Percentiles rank a stretch among this genome's conserved stretches.
phyloP scores from a whole-genome alignment of 2,797 vertebrate genomes.

The Borostomias antarcticus region DNA sequence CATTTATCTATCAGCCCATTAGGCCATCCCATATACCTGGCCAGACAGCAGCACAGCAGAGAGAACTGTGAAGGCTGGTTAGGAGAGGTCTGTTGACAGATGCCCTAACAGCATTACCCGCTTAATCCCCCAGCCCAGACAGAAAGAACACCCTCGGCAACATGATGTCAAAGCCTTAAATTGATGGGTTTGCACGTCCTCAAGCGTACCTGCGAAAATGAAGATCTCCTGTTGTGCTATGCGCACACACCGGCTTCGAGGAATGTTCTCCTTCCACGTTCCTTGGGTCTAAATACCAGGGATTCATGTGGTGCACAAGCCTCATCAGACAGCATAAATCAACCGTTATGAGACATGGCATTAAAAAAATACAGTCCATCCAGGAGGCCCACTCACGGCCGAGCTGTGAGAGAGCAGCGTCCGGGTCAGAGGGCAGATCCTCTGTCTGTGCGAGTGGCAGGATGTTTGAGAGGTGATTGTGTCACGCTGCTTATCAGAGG shows the following conservation, averaged over 20 bases:
- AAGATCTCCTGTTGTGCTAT: conserved; percentile 41
- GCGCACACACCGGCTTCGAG: conserved; percentile 37
- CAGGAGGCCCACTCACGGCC: background rate
- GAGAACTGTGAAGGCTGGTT: conserved; percentile 30
- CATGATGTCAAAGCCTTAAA: conserved; percentile 22
- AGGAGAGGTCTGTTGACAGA: conserved; percentile 11
- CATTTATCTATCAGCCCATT: too few species aligned
- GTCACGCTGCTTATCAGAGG: conserved; percentile 46
- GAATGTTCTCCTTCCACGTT: conserved; percentile 34
- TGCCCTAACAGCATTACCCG: conserved; percentile 19
- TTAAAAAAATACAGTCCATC: conserved; percentile 5
- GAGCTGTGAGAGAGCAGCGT: conserved; percentile 26
- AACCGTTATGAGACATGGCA: conserved; percentile 9
- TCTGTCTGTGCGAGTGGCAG: conserved; percentile 42
- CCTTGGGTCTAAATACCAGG: conserved; percentile 30
- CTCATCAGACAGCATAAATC: conserved; percentile 22
- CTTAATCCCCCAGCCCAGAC: background rate
- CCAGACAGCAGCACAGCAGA: conserved; percentile 17
- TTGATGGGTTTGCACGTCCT: conserved; percentile 41
- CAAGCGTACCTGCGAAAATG: conserved; percentile 57
- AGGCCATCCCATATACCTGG: conserved; percentile 16
- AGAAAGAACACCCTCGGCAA: background rate
- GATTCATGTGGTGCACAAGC: conserved; percentile 24
- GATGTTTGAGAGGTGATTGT: conserved; percentile 45
- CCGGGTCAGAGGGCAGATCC: too few species aligned